Base-by-base conservation (phyloP, 2,113 vertebrate genomes). In the Pluvianellus socialis region DNA sequence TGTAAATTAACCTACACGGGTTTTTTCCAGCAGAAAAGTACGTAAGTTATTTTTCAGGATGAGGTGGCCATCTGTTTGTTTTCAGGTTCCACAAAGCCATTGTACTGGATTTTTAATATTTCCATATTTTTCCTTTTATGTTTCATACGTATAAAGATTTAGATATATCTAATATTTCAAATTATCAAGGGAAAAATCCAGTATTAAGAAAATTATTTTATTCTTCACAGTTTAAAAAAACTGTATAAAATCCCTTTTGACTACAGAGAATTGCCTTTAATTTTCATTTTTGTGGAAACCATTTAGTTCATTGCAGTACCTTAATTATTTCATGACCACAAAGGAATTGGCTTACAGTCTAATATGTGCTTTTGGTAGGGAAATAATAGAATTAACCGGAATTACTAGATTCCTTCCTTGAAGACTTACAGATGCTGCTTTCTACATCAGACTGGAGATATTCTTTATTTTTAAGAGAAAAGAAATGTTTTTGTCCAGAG, bases 291-390 rank as follows among this genome's bases (percentile, higher is more conserved):
- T 79, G 61, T 59, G 55, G 15, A 52, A 81, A 66, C 7, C 18
- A 73, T 65, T 89, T 72, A 19, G 33, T 73, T 92, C 58, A 33
- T 63, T 82, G 33, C 24, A 15, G 19, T 66, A 91, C 58, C 52
- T 84, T 95, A 89, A 86, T 55, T 95, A 92, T 86, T 92, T 81
- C 38, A 32, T 45, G 4, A 53, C 86, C 55, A 86, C 66, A 97
- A 83, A 96, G 47, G 73, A 96, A 75, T 84, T 80, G 38, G 20
- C 61, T 79, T 79, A 40, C 22, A 92, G 38, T 87, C 52, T 79
- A 71, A 86, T 55, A 66, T 1, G 2, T 66, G 5, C 35, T 58
- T 91, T 92, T 66, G 33, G 42, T 75, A 74, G 16, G 28, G 49
- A 82, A 95, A 83, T 55, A 79, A 86, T 70, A 74, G 71, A 93